These are phyloP conservation scores for Tetanocera ferruginea DNA, from an alignment of 2,888 invertebrate genomes.

Conservation along the genomic window DNA sequence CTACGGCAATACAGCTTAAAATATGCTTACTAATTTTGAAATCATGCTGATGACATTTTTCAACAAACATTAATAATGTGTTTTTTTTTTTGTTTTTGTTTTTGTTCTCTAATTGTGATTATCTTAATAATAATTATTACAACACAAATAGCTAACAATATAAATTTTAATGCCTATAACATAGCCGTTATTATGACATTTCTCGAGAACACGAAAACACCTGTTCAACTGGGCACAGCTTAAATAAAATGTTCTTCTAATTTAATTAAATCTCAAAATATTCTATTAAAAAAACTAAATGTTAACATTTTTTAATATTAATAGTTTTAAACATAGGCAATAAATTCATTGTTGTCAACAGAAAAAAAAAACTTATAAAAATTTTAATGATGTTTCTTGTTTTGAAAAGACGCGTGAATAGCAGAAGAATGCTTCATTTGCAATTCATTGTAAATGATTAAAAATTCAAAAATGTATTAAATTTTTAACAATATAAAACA, in stretches of 20 bases:
- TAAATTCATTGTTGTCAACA: neutral
- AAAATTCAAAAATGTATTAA: neutral
- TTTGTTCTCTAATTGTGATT: no score
- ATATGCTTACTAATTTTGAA: no score
- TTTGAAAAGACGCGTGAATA: neutral
- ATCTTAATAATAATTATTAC: no score
- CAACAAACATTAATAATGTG: no score
- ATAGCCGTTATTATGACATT: no score
- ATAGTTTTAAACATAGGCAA: neutral
- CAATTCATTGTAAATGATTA: neutral
- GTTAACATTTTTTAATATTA: neutral
- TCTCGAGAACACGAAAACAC: no score
- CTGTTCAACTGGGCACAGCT: no score
- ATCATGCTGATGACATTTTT: no score
- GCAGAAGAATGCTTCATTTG: neutral
- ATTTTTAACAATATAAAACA: neutral
- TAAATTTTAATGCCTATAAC: no score
- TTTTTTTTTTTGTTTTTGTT: no score
- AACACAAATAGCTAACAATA: no score
- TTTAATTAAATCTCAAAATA: neutral
- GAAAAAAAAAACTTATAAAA: neutral
- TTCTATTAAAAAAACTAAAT: neutral
- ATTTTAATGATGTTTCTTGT: neutral
- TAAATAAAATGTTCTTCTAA: neutral
- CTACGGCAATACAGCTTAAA: no score